Conservation (phyloP, 2,113 vertebrate species). For the Mixornis gularis region DNA sequence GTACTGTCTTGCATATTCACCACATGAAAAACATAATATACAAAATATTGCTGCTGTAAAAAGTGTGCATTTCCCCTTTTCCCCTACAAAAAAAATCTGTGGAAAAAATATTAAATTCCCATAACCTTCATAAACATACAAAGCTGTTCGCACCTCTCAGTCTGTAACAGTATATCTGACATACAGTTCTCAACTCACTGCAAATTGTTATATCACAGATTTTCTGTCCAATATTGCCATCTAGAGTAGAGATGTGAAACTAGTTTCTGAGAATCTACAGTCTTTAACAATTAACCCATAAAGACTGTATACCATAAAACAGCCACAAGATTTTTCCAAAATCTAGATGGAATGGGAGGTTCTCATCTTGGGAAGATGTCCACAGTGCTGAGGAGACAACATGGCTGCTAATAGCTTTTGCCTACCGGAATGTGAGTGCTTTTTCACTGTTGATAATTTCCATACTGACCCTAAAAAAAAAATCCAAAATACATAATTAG, state of each 20-base stretch:
- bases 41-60: constrained; percentile 82
- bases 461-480: constrained; percentile 89
- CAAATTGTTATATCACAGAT: constrained; percentile 60
- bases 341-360: constrained; percentile 70
- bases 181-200: constrained; percentile 65
- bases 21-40: constrained; percentile 78
- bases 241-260: constrained; percentile 78
- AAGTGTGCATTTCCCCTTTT: constrained; percentile 77
- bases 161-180: constrained; percentile 75
- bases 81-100: constrained; percentile 78
- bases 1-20: constrained; percentile 73
- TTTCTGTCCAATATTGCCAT: constrained; percentile 83
- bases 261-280: constrained; percentile 61
- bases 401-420: constrained; percentile 68
- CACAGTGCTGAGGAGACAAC: constrained; percentile 73
- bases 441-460: constrained; percentile 97
- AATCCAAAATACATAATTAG: constrained; percentile 45
- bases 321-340: constrained; percentile 70
- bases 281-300: constrained; percentile 68
- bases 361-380: constrained; percentile 69
- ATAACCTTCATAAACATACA: constrained; percentile 76
- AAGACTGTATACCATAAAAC: constrained; percentile 61
- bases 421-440: constrained; percentile 69
- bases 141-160: constrained; percentile 71
- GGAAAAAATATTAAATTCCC: constrained; percentile 80